Conservation (phyloP, 1,140 invertebrate genomes). For the silkworm (Bombyx mori) region DNA sequence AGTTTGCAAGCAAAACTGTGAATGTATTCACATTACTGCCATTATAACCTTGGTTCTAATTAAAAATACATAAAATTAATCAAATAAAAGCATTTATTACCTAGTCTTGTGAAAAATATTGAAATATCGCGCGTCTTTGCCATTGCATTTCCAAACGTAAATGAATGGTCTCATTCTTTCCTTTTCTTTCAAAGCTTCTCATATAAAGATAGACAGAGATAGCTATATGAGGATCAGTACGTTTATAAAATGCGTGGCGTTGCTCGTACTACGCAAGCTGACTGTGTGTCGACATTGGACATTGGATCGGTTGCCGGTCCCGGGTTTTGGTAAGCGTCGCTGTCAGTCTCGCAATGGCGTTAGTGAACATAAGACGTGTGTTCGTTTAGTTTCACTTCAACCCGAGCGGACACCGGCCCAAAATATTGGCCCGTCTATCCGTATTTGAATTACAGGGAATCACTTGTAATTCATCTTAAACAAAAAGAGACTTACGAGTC, state of each 20-base stretch:
- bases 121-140: slow-evolving; percentile 44
- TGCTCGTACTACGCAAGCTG: slow-evolving; percentile 67
- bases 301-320: slow-evolving; percentile 62
- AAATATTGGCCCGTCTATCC: slow-evolving; percentile 71
- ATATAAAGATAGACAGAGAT: slow-evolving; percentile 35
- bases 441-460: slow-evolving; percentile 62
- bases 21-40: too few relatives aligned
- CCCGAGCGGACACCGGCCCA: slow-evolving; percentile 72
- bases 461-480: slow-evolving; percentile 50
- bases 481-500: slow-evolving; percentile 36
- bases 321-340: slow-evolving; percentile 48
- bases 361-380: slow-evolving; percentile 60
- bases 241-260: slow-evolving; percentile 54
- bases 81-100: slow-evolving; percentile 13
- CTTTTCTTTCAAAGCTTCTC: slow-evolving; percentile 22
- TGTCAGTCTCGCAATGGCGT: slow-evolving; percentile 70
- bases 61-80: slow-evolving; percentile 6
- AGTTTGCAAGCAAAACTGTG: too few relatives aligned
- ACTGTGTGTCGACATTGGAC: slow-evolving; percentile 70
- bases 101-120: slow-evolving; percentile 55
- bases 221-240: slow-evolving; percentile 16
- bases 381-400: slow-evolving; percentile 61
- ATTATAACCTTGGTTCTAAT: too few relatives aligned
- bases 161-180: slow-evolving; percentile 61
- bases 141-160: slow-evolving; percentile 64